These are phyloP conservation scores for Coelopa pilipes DNA, from an alignment of 2,888 invertebrate species.

Conservation along the genomic window DNA sequence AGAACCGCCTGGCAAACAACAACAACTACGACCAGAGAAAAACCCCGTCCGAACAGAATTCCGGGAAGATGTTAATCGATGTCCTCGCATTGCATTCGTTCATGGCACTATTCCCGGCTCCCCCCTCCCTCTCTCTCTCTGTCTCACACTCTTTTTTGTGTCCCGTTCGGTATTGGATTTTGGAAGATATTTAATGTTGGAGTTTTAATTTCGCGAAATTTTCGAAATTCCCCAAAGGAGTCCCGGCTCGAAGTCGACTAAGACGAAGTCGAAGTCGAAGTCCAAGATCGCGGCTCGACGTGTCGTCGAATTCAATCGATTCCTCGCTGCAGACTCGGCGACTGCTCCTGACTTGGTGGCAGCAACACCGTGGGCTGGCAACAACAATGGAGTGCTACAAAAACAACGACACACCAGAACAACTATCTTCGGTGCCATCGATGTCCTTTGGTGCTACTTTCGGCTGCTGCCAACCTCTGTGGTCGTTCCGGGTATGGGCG, in stretches of 20 bases:
- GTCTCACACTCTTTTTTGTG: background rate
- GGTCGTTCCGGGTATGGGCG: background rate
- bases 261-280: background rate
- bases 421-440: background rate
- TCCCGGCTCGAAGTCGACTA: background rate
- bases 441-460: constrained; percentile 28
- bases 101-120: background rate
- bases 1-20: background rate
- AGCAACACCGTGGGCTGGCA: background rate
- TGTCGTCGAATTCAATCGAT: too few relatives aligned
- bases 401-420: background rate
- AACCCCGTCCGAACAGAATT: constrained; percentile 48
- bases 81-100: constrained; percentile 41
- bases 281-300: background rate
- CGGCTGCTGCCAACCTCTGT: constrained; percentile 1
- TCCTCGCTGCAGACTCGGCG: too few relatives aligned
- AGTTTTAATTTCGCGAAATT: constrained; percentile 25
- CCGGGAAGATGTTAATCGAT: constrained; percentile 61
- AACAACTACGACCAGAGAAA: too few relatives aligned
- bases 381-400: background rate
- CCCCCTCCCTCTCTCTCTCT: too few relatives aligned
- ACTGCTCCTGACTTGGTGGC: too few relatives aligned
- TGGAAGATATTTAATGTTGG: constrained; percentile 10
- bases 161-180: background rate
- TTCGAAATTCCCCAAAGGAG: constrained; percentile 4